Percentiles rank a stretch among this genome's conserved stretches.
These are phyloP conservation scores for Clivina fossor DNA, from an alignment of 2,888 invertebrate genomes.

Conservation along the genomic window DNA sequence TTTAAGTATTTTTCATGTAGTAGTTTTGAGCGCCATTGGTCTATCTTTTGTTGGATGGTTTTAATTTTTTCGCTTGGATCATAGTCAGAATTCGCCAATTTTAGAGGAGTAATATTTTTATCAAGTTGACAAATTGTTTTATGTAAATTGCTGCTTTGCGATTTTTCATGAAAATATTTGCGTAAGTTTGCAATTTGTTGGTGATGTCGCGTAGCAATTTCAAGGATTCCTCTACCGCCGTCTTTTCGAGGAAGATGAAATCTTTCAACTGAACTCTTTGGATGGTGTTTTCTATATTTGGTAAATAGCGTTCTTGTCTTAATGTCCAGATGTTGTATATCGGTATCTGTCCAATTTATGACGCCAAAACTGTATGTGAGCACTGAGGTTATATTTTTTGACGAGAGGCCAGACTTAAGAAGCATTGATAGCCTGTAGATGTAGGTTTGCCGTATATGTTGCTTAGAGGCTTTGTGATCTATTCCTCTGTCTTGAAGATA, in stretches of 20 bases:
- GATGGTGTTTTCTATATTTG: not conserved
- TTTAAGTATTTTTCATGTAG: not conserved
- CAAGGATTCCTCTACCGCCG: slow-evolving; percentile 14
- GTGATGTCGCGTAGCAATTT: not conserved
- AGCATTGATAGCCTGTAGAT: no score
- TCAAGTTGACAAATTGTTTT: not conserved
- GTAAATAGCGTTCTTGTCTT: not conserved
- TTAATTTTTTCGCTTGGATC: not conserved
- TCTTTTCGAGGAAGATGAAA: not conserved
- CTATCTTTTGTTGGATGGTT: not conserved
- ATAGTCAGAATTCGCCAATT: not conserved
- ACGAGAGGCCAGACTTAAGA: no score
- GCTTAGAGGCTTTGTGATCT: not conserved
- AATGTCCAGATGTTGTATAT: slow-evolving; percentile 16
- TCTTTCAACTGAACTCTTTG: not conserved
- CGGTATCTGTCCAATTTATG: slow-evolving; percentile 18
- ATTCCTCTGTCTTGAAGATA: not conserved
- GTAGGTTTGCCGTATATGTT: no score
- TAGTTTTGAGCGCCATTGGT: not conserved
- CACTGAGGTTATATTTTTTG: not conserved
- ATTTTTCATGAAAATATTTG: not conserved
- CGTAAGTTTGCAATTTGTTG: not conserved
- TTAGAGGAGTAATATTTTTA: not conserved
- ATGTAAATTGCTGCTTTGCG: slow-evolving; percentile 9
- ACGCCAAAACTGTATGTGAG: slow-evolving; percentile 4